These are phyloP conservation scores for Xiphophorus maculatus DNA, from an alignment of 2,113 vertebrate genomes.

Conservation along the genomic window DNA sequence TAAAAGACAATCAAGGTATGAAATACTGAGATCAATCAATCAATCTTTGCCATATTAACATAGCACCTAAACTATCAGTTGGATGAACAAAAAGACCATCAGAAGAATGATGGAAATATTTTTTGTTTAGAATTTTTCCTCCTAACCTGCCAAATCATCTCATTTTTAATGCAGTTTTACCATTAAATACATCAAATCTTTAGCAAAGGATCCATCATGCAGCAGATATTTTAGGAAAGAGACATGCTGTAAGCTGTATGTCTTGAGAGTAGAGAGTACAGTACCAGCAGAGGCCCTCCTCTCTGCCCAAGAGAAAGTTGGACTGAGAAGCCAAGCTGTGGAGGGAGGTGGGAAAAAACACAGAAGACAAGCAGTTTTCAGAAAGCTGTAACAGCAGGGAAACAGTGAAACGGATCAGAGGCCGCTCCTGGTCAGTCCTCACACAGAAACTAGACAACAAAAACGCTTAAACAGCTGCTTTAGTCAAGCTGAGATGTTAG, in stretches of 20 bases:
- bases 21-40: too few species aligned
- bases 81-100: too few species aligned
- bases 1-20: not conserved
- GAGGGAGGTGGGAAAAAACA: constrained; percentile 57
- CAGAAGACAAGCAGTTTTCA: constrained; percentile 30
- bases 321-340: constrained; percentile 81
- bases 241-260: constrained; percentile 16
- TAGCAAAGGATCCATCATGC: not conserved
- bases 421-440: constrained; percentile 32
- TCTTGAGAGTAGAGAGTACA: constrained; percentile 64
- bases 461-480: constrained; percentile 43
- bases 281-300: constrained; percentile 82
- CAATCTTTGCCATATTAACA: not conserved
- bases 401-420: constrained; percentile 10
- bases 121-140: too few species aligned
- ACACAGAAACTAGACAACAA: constrained; percentile 24
- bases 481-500: constrained; percentile 24
- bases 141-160: not conserved
- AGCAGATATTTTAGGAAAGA: constrained; percentile 47
- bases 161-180: not conserved
- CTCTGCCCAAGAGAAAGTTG: constrained; percentile 82
- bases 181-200: not conserved
- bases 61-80: not conserved
- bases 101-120: too few species aligned
- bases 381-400: constrained; percentile 52